A percentile compares a stretch with the other conserved stretches of the same genome.
Evolutionary conservation across 2,888 invertebrate species (phyloP).

Genomic region (Sceliomorpha sp.): DNA sequence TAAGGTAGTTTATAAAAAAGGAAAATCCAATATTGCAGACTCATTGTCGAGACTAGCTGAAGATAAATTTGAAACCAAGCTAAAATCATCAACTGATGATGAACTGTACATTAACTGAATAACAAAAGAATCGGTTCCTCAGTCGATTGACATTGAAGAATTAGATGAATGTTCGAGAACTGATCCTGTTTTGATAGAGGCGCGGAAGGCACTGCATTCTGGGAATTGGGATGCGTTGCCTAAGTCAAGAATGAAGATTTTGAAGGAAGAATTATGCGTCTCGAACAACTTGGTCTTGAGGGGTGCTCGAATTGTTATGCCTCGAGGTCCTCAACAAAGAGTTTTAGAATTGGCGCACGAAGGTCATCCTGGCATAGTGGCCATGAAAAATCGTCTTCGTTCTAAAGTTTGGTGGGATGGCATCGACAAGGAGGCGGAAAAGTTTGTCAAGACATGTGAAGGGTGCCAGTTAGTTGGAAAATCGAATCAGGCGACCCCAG

Average conservation of each 20-base stretch:
- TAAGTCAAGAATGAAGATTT: slow-evolving; percentile 24
- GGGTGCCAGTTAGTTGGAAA: slow-evolving; percentile 48
- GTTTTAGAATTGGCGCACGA: slow-evolving; percentile 59
- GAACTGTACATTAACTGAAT: slow-evolving; percentile 14
- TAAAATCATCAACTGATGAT: neutral
- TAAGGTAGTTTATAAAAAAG: slow-evolving; percentile 59
- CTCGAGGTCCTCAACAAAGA: neutral
- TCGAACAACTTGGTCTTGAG: slow-evolving; percentile 39
- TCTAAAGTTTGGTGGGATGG: slow-evolving; percentile 57
- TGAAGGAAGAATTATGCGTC: slow-evolving; percentile 45
- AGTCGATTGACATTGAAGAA: slow-evolving; percentile 21
- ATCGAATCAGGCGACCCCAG: too few species aligned
- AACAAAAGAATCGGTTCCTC: slow-evolving; percentile 4
- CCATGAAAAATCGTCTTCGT: slow-evolving; percentile 57
- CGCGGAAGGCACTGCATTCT: slow-evolving; percentile 21
- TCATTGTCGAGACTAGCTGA: slow-evolving; percentile 18
- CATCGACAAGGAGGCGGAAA: slow-evolving; percentile 54
- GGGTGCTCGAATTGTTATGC: slow-evolving; percentile 51
- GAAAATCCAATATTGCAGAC: slow-evolving; percentile 37
- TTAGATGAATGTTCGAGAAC: slow-evolving; percentile 25
- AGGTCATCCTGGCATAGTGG: too few species aligned
- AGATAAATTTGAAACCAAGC: neutral
- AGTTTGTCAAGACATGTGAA: slow-evolving; percentile 35
- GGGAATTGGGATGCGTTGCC: slow-evolving; percentile 21
- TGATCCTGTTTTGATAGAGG: slow-evolving; percentile 20